Conservation (phyloP, 2,888 invertebrate species). For the Trilocha varians region DNA sequence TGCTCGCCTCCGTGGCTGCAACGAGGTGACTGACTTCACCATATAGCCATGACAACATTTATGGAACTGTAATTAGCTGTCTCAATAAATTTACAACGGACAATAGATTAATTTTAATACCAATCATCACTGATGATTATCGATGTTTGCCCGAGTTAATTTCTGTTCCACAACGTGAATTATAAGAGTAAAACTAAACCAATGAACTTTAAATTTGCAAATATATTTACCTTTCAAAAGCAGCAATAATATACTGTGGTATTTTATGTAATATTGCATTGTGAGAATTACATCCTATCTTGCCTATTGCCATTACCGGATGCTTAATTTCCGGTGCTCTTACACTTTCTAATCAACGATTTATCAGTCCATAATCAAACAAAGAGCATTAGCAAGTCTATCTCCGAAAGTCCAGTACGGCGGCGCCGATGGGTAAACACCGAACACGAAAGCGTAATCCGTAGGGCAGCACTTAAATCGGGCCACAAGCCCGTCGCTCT, state of each 20-base stretch:
- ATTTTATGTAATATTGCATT: no score
- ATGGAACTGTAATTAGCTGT: slow-evolving; percentile 43
- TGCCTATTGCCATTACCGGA: not conserved
- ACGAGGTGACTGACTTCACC: slow-evolving; percentile 57
- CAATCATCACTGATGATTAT: slow-evolving; percentile 4
- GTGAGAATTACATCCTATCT: not conserved
- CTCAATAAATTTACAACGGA: slow-evolving; percentile 19
- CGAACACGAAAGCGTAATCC: slow-evolving; percentile 65
- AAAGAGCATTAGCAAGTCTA: slow-evolving; percentile 55
- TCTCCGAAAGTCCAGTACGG: slow-evolving; percentile 58
- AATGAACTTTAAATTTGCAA: no score
- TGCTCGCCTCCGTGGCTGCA: slow-evolving; percentile 44
- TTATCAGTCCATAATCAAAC: slow-evolving; percentile 51
- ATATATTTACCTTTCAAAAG: no score
- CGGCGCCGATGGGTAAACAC: slow-evolving; percentile 42
- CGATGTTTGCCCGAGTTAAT: no score
- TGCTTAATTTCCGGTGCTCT: not conserved
- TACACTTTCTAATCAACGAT: slow-evolving; percentile 37
- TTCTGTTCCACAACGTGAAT: no score
- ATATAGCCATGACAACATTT: slow-evolving; percentile 37
- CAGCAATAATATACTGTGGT: no score
- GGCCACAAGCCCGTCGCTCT: slow-evolving; percentile 60
- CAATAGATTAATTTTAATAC: slow-evolving; percentile 19
- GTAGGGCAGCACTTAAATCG: slow-evolving; percentile 61
- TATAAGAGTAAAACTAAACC: no score